These are phyloP conservation scores for Hydrotaea diabolus DNA, from an alignment of 2,888 invertebrate species.

Conservation along the genomic window DNA sequence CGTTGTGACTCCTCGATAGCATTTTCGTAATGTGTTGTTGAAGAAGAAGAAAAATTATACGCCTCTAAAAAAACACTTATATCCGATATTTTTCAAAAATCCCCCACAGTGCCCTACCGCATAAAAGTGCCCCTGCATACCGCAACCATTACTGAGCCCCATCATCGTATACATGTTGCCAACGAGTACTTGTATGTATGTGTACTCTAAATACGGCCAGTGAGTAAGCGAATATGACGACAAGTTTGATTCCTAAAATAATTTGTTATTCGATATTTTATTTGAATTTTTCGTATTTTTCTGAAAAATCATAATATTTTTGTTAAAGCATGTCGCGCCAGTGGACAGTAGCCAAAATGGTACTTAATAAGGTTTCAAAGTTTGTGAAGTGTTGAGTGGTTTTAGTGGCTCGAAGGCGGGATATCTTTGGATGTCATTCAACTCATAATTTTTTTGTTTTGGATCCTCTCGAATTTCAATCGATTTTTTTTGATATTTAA, in stretches of 20 bases:
- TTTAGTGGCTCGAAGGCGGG: background rate
- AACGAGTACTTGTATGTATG: background rate
- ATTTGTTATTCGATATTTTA: background rate
- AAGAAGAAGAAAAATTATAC: too few species aligned
- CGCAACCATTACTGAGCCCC: background rate
- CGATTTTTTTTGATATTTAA: background rate
- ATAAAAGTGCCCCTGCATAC: background rate
- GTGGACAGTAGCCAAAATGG: background rate
- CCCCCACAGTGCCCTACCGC: background rate
- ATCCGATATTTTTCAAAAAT: background rate
- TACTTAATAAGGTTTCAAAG: background rate
- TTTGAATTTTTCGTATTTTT: background rate
- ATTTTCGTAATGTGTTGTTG: too few species aligned
- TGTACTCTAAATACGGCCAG: too few species aligned
- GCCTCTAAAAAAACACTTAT: too few species aligned
- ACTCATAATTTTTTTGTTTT: background rate
- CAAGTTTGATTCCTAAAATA: background rate
- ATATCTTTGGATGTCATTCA: background rate
- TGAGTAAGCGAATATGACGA: background rate
- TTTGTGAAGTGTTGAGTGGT: background rate
- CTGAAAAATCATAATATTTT: background rate
- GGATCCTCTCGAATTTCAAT: background rate
- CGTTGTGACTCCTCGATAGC: too few species aligned
- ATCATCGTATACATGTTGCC: background rate
- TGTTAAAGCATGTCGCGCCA: background rate